These are phyloP conservation scores for Machimus rusticus DNA, from an alignment of 2,888 invertebrate species.

Conservation along the genomic window DNA sequence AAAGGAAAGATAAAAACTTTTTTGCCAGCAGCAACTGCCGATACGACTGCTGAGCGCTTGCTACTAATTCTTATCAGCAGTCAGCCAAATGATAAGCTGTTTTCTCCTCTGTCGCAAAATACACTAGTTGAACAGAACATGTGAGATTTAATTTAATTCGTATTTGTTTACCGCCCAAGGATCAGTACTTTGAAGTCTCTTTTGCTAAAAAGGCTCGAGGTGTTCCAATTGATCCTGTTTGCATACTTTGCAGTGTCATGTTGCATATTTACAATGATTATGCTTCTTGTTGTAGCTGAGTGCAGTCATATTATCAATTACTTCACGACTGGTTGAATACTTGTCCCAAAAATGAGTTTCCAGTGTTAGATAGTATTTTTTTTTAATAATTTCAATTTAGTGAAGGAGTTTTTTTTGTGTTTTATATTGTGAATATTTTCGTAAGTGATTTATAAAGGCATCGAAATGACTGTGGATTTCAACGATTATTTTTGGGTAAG, in stretches of 20 bases:
- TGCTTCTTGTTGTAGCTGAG: not conserved
- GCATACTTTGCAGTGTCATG: not conserved
- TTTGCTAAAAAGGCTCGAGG: not conserved
- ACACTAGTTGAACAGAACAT: not conserved
- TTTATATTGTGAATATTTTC: not conserved
- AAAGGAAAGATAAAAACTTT: not conserved
- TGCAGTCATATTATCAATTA: not conserved
- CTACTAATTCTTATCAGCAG: not conserved
- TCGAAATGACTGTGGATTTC: conserved; percentile 63
- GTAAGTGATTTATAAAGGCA: not conserved
- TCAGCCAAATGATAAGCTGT: not conserved
- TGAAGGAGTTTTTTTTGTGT: not conserved
- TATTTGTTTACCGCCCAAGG: not conserved
- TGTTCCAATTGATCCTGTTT: not conserved
- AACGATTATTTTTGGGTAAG: conserved; percentile 64
- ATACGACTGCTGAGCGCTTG: not conserved
- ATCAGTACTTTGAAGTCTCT: not conserved
- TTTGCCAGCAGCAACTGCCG: not conserved
- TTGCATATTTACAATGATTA: not conserved
- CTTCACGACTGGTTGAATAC: not conserved
- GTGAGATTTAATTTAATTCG: not conserved
- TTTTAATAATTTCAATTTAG: not conserved
- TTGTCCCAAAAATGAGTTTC: not conserved
- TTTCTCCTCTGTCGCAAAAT: not conserved
- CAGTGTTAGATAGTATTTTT: not conserved